phyloP scores from a whole-genome alignment of 2,797 vertebrate genomes.

The Morus bassanus region DNA sequence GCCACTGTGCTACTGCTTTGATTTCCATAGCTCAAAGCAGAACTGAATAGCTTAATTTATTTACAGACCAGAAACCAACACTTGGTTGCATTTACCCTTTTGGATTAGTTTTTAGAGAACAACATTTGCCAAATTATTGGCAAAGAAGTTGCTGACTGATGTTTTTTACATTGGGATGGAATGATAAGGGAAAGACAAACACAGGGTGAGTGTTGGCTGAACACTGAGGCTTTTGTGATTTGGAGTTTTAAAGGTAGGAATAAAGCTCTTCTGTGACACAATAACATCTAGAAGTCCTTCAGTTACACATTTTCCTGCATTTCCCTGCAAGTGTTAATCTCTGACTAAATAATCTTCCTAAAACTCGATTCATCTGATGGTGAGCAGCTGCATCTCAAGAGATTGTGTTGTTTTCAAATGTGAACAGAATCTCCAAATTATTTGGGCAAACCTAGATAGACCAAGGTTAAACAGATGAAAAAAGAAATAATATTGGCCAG shows the following conservation, averaged over 20 bases:
- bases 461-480: neutral
- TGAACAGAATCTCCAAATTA: neutral
- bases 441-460: neutral
- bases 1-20: neutral
- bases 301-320: neutral
- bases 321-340: neutral
- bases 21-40: slow-evolving; percentile 26
- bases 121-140: neutral
- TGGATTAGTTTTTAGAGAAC: slow-evolving; percentile 16
- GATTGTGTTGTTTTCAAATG: neutral
- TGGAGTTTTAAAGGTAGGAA: neutral
- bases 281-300: neutral
- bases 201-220: neutral
- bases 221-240: neutral
- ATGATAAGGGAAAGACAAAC: neutral
- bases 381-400: neutral
- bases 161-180: neutral
- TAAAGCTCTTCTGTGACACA: neutral
- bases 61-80: slow-evolving; percentile 46
- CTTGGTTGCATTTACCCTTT: slow-evolving; percentile 43
- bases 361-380: neutral
- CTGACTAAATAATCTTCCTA: neutral
- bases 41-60: slow-evolving; percentile 42
- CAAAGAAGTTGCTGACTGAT: neutral
- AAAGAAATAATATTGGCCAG: neutral